Evolutionary conservation across 2,113 vertebrate species (phyloP).

Genomic region (Megaleporinus macrocephalus): DNA sequence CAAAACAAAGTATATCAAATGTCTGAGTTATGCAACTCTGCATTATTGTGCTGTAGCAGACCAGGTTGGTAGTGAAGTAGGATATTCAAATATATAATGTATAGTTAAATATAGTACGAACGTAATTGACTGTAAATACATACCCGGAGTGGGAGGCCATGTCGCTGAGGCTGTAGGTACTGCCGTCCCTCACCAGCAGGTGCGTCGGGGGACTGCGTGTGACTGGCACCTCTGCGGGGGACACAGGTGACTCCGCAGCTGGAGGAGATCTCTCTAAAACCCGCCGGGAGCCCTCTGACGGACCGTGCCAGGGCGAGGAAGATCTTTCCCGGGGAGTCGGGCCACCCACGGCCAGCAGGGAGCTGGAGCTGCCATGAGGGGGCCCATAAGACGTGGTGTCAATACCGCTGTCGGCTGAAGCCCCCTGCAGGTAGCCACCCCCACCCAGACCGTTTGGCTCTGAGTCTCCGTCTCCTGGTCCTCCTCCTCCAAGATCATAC

Average conservation of each 20-base stretch:
- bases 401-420: conserved; percentile 92
- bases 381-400: conserved; percentile 91
- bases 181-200: conserved; percentile 90
- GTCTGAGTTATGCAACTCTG: too few species aligned
- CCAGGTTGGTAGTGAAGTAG: too few species aligned
- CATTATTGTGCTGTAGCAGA: too few species aligned
- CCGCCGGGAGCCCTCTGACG: conserved; percentile 86
- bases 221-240: conserved; percentile 85
- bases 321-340: conserved; percentile 83
- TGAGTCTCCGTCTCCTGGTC: conserved; percentile 66
- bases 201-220: conserved; percentile 85
- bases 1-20: too few species aligned
- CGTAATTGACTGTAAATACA: background rate
- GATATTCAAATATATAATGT: too few species aligned
- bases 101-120: background rate
- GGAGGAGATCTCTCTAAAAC: conserved; percentile 85
- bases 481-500: conserved; percentile 86
- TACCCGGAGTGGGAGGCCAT: conserved; percentile 89
- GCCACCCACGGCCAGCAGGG: conserved; percentile 82
- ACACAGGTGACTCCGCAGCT: conserved; percentile 81
- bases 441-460: conserved; percentile 90
- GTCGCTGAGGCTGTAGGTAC: conserved; percentile 90
- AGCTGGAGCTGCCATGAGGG: conserved; percentile 86
- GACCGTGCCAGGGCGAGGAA: conserved; percentile 90
- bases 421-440: conserved; percentile 89